These are phyloP conservation scores for Bicyclus anynana DNA, from an alignment of 1,140 invertebrate species.

Conservation along the genomic window DNA sequence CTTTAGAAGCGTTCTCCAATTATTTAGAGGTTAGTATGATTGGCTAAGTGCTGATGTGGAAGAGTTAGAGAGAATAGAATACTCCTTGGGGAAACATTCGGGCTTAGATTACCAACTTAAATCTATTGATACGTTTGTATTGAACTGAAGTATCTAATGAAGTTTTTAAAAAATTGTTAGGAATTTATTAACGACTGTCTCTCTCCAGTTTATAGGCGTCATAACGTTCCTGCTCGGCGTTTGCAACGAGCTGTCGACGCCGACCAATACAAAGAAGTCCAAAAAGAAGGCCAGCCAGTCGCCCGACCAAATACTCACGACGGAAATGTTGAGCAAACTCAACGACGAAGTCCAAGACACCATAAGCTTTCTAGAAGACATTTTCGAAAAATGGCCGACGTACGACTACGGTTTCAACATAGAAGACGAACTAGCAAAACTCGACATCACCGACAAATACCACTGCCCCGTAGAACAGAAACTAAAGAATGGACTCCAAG, in stretches of 20 bases:
- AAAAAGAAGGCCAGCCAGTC: constrained; percentile 61
- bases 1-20: constrained; percentile 45
- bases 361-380: constrained; percentile 40
- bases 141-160: too few species aligned
- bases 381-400: constrained; percentile 54
- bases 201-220: constrained; percentile 59
- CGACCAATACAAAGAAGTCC: constrained; percentile 50
- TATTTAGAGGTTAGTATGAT: constrained; percentile 54
- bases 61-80: too few species aligned
- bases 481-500: constrained; percentile 44
- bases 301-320: constrained; percentile 50
- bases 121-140: too few species aligned
- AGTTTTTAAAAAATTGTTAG: too few species aligned
- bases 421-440: constrained; percentile 37
- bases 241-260: constrained; percentile 50
- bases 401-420: constrained; percentile 40
- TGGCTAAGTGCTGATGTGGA: too few species aligned
- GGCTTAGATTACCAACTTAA: too few species aligned
- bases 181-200: neutral
- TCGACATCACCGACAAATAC: constrained; percentile 40
- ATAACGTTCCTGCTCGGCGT: constrained; percentile 55
- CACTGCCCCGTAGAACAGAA: constrained; percentile 46
- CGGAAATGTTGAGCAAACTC: constrained; percentile 44
- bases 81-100: too few species aligned
- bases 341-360: constrained; percentile 48